Evolutionary conservation across 1,140 invertebrate genomes (phyloP), one percentile per base, ranked within the genome.

Genomic region (Lucilia cuprina): DNA sequence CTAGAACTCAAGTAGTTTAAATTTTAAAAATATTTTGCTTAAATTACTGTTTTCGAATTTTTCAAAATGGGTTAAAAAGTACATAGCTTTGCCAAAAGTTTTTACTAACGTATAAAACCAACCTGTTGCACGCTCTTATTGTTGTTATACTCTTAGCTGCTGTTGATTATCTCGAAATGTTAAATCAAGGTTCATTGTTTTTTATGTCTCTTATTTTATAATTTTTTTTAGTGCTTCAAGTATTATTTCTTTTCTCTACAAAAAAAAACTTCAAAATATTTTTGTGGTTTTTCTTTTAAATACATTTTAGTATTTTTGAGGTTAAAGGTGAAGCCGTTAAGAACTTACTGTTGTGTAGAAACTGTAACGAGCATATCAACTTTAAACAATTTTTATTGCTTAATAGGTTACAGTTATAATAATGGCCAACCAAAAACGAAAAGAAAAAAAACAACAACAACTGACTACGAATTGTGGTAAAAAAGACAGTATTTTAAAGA

Each of bases 271-370:
- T 60, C 50, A 55, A 55, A 55, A 74, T 74, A 74, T 74, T 74
- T 75, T 21, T 41, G 74, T 25, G 74, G 17, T 77, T 77, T 77
- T 77, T 30, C 74, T 75, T 25, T 41, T 77, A 55, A 55, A 55
- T 17, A 19, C 34, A 80, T 80, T 78, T 41, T 78, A 25, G n/a
- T 50, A 21, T 80, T 80, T 47, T 21, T 80, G 41, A 80, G 77
- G 77, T 80, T 49, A 80, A 49, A 80, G 77, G 77, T 80, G 41
- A 80, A 80, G 77, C 77, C n/a, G 77, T 80, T 80, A 80, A 80
- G 77, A 80, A 80, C 77, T 80, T 80, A 80, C 77, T 80, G 77
- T 80, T 80, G 77, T 80, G n/a, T 80, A 49, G 77, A 80, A 80
- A 80, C 77, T 80, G 77, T 80, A 80, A 80, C 77, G 47, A 49